A percentile compares a stretch with the other conserved stretches of the same genome.
phyloP scores from a whole-genome alignment of 2,113 vertebrate genomes.

The Poeciliopsis turrubarensis region DNA sequence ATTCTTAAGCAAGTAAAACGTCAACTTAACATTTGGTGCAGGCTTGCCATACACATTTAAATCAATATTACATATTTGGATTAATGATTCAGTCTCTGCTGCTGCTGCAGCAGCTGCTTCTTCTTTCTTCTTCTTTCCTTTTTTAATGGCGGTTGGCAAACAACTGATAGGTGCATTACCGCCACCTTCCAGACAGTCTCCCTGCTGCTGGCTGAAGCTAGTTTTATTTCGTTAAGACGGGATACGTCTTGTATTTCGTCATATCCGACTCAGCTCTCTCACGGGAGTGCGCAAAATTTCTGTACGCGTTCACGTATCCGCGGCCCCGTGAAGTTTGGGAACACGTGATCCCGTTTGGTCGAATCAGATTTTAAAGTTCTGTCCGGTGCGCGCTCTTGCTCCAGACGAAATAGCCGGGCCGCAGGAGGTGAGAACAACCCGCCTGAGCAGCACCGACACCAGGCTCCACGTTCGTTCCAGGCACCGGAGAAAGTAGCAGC shows the following conservation, averaged over 20 bases:
- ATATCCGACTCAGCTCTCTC: background rate
- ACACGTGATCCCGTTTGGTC: slow-evolving; percentile 77
- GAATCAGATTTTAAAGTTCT: slow-evolving; percentile 73
- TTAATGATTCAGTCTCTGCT: no score
- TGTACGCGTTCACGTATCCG: slow-evolving; percentile 63
- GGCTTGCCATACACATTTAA: no score
- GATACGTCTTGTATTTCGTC: background rate
- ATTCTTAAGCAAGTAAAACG: no score
- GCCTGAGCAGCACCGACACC: slow-evolving; percentile 24
- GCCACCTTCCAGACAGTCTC: no score
- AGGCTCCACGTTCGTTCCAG: slow-evolving; percentile 1
- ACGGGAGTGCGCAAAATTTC: slow-evolving; percentile 56
- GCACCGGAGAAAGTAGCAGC: slow-evolving; percentile 39
- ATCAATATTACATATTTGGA: no score
- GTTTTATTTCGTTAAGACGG: no score
- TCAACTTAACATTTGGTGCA: no score
- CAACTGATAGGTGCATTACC: no score
- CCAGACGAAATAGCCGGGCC: slow-evolving; percentile 63
- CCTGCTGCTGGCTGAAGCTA: no score
- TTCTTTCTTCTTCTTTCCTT: no score
- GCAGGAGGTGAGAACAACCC: slow-evolving; percentile 66
- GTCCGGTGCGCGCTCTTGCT: slow-evolving; percentile 77
- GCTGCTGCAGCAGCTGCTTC: no score
- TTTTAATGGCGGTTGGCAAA: no score
- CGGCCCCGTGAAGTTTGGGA: slow-evolving; percentile 60